A percentile compares a stretch with the other conserved stretches of the same genome.
These are phyloP conservation scores for Talpa occidentalis DNA, from an alignment of 2,113 vertebrate species.

Conservation along the genomic window DNA sequence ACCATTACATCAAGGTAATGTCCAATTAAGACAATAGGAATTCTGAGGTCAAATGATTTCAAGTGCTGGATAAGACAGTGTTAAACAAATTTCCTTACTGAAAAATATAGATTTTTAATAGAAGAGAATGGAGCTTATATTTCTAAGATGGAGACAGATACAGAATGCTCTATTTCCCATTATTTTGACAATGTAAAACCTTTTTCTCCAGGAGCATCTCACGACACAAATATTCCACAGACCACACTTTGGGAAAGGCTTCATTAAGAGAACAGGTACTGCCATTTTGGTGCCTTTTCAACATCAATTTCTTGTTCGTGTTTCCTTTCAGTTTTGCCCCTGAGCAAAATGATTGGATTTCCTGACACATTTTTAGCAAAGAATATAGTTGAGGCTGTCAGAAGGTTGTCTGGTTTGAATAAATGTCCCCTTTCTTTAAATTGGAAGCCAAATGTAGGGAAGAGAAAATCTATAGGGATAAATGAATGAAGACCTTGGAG, in stretches of 20 bases:
- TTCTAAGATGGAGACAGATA: neutral
- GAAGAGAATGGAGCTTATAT: neutral
- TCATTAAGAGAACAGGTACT: conserved; percentile 55
- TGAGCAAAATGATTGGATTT: conserved; percentile 49
- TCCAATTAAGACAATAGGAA: neutral
- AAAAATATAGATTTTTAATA: conserved; percentile 21
- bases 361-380: conserved; percentile 54
- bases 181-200: neutral
- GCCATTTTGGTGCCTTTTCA: conserved; percentile 38
- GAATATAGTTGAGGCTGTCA: conserved; percentile 23
- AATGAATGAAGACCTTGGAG: conserved; percentile 48
- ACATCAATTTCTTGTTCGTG: conserved; percentile 29
- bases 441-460: conserved; percentile 35
- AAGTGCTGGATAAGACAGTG: neutral
- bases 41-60: conserved; percentile 3
- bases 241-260: neutral
- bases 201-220: neutral
- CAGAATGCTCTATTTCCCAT: conserved; percentile 10
- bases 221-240: conserved; percentile 37
- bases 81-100: neutral
- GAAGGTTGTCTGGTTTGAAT: conserved; percentile 48
- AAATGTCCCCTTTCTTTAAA: conserved; percentile 46
- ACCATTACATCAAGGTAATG: neutral
- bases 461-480: conserved; percentile 52
- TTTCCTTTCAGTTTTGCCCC: conserved; percentile 41